These are phyloP conservation scores for Mesocentrotus franciscanus DNA, from an alignment of 53 echinoderm and acorn worm genomes.

Conservation along the genomic window DNA sequence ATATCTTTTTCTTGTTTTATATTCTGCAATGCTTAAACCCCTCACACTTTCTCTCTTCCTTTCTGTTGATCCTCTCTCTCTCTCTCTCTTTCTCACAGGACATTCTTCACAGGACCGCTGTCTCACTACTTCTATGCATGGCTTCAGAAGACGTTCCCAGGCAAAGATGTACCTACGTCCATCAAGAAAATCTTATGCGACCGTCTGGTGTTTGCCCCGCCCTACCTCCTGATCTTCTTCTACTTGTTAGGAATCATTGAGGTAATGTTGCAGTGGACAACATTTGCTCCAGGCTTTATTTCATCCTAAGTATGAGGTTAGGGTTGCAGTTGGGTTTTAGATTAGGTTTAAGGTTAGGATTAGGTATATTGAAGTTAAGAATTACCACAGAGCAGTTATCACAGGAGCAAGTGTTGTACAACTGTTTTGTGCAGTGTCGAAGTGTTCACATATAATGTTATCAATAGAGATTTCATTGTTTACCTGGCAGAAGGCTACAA, in stretches of 20 bases:
- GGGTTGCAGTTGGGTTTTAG: too few species aligned
- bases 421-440: background rate
- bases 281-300: background rate
- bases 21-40: background rate
- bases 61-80: background rate
- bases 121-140: constrained; percentile 89
- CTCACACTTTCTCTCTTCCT: background rate
- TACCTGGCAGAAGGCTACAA: too few species aligned
- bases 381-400: too few species aligned
- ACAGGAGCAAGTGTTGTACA: too few species aligned
- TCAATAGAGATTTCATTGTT: background rate
- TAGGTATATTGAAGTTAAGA: too few species aligned
- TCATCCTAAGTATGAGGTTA: background rate
- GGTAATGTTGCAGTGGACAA: constrained; percentile 56
- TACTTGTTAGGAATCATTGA: constrained; percentile 82
- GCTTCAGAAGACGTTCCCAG: constrained; percentile 81
- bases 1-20: background rate
- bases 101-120: constrained; percentile 85
- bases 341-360: too few species aligned
- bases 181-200: constrained; percentile 84
- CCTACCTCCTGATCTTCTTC: constrained; percentile 87
- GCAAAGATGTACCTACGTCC: constrained; percentile 70
- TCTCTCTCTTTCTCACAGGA: constrained; percentile 39
- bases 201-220: constrained; percentile 88
- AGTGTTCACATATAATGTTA: background rate